These are phyloP conservation scores for Exephanes ischioxanthus DNA, from an alignment of 2,888 invertebrate genomes.

Conservation along the genomic window DNA sequence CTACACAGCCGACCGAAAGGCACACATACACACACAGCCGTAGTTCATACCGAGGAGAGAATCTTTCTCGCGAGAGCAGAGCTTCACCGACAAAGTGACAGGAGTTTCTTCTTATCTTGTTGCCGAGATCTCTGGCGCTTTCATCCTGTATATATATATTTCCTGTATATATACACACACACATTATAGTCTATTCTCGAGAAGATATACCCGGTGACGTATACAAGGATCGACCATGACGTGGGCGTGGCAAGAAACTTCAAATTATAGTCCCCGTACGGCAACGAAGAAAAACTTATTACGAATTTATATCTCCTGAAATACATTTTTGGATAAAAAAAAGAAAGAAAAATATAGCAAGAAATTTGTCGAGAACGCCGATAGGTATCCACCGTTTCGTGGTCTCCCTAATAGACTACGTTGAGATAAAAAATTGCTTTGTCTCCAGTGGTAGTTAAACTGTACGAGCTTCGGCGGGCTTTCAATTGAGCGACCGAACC, in stretches of 20 bases:
- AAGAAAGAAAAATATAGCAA: slow-evolving; percentile 8
- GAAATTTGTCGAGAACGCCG: slow-evolving; percentile 31
- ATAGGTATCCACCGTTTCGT: neutral
- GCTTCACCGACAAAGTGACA: slow-evolving; percentile 78
- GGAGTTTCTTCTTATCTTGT: slow-evolving; percentile 68
- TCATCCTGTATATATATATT: slow-evolving; percentile 14
- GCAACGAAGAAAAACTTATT: slow-evolving; percentile 35
- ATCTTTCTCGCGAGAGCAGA: slow-evolving; percentile 24
- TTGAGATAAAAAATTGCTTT: neutral
- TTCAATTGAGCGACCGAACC: neutral
- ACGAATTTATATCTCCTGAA: slow-evolving; percentile 28
- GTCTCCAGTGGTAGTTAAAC: neutral
- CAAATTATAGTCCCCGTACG: slow-evolving; percentile 74
- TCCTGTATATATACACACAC: neutral
- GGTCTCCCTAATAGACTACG: neutral
- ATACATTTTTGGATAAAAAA: neutral
- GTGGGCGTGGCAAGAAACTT: slow-evolving; percentile 78
- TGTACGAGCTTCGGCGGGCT: neutral
- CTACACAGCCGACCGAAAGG: neutral
- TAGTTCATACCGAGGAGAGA: neutral
- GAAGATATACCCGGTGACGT: slow-evolving; percentile 71
- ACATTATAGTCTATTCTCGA: slow-evolving; percentile 28
- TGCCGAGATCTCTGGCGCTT: slow-evolving; percentile 64
- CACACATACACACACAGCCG: neutral
- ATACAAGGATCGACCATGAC: slow-evolving; percentile 63